phyloP scores from a whole-genome alignment of 2,797 vertebrate genomes.

The Cetoscarus ocellatus region DNA sequence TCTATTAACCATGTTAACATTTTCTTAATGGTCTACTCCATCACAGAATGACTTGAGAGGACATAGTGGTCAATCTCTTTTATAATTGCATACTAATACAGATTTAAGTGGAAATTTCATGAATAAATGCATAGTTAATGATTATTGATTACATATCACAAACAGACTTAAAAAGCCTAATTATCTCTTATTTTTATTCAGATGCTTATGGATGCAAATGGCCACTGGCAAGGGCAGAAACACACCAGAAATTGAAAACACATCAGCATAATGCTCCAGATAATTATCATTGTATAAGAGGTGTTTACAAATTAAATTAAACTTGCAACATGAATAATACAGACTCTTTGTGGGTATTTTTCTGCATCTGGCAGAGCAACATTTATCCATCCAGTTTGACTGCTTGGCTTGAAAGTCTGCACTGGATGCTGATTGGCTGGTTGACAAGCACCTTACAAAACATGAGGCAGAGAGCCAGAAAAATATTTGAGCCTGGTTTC shows the following conservation, averaged over 20 bases:
- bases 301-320: not conserved
- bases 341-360: not conserved
- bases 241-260: not conserved
- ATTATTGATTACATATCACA: not conserved
- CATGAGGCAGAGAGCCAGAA: constrained; percentile 55
- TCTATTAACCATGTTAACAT: no score
- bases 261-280: not conserved
- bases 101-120: not conserved
- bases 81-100: not conserved
- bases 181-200: not conserved
- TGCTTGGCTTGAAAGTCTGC: constrained; percentile 15
- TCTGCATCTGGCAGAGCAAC: constrained; percentile 14
- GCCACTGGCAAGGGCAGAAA: not conserved
- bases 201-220: not conserved
- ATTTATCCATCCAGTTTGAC: constrained; percentile 24
- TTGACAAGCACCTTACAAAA: constrained; percentile 57
- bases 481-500: constrained; percentile 50
- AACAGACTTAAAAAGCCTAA: not conserved
- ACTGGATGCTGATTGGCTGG: constrained; percentile 43
- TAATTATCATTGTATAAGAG: not conserved
- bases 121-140: not conserved
- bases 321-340: not conserved
- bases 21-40: no score
- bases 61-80: not conserved
- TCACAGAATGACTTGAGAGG: no score